Evolutionary conservation across 2,113 vertebrate species (phyloP).

Genomic region (Rhinogobius similis): DNA sequence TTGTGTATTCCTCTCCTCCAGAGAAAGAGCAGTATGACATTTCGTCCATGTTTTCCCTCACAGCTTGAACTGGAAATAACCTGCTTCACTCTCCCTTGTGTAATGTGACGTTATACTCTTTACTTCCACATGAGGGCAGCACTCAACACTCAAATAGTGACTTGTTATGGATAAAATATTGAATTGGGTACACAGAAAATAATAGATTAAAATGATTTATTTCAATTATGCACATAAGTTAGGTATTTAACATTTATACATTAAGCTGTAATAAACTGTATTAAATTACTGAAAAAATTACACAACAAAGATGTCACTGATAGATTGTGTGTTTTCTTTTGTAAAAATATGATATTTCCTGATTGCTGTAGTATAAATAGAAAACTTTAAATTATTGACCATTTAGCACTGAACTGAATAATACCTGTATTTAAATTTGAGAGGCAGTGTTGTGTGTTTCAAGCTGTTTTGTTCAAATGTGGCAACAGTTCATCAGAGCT

Average conservation of each 20-base stretch:
- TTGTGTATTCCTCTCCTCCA: constrained; percentile 56
- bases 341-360: background rate
- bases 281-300: background rate
- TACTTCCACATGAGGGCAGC: constrained; percentile 47
- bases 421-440: background rate
- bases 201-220: background rate
- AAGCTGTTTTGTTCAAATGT: constrained; percentile 43
- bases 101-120: constrained; percentile 10
- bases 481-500: constrained; percentile 77
- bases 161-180: background rate
- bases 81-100: constrained; percentile 20
- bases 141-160: background rate
- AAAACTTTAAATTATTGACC: background rate
- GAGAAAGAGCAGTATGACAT: constrained; percentile 61
- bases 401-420: constrained; percentile 15
- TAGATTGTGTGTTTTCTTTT: background rate
- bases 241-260: background rate
- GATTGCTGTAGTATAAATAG: background rate
- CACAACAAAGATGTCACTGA: background rate
- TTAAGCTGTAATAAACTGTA: background rate
- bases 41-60: constrained; percentile 34
- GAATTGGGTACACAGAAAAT: background rate
- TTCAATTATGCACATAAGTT: background rate
- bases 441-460: background rate
- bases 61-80: constrained; percentile 20